A percentile compares a stretch with the other conserved stretches of the same genome.
These are phyloP conservation scores for Muscicapa comitata DNA, from an alignment of 2,797 vertebrate genomes.

Conservation along the genomic window DNA sequence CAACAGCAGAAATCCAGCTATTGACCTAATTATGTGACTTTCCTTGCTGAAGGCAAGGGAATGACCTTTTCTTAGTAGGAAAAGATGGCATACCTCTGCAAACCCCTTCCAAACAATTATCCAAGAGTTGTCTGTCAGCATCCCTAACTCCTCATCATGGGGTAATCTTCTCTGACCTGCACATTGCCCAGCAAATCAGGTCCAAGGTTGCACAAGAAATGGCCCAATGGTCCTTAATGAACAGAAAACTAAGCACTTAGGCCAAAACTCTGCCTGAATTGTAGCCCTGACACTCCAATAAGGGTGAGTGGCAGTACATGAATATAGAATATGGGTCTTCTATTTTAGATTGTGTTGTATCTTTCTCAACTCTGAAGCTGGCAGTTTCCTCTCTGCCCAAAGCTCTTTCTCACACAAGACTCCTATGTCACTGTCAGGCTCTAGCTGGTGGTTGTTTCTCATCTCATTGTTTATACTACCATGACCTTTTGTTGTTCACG, in stretches of 20 bases:
- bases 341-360: neutral
- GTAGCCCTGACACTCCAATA: neutral
- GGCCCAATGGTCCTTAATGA: neutral
- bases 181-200: neutral
- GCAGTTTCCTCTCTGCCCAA: neutral
- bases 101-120: neutral
- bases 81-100: neutral
- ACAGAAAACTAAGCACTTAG: neutral
- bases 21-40: slow-evolving; percentile 22
- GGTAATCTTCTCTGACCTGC: neutral
- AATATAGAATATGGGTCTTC: neutral
- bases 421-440: neutral
- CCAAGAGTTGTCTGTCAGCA: neutral
- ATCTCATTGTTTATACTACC: slow-evolving; percentile 32
- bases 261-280: neutral
- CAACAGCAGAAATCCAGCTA: neutral
- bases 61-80: slow-evolving; percentile 11
- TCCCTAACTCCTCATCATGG: neutral
- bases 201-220: neutral
- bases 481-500: slow-evolving; percentile 42
- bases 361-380: neutral
- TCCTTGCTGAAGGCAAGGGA: slow-evolving; percentile 14
- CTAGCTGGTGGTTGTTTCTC: neutral
- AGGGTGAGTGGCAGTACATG: neutral
- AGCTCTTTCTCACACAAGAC: neutral